Percentiles rank a stretch among this genome's conserved stretches.
phyloP scores from a whole-genome alignment of 2,888 invertebrate species.

The Sminthurides aquaticus region DNA sequence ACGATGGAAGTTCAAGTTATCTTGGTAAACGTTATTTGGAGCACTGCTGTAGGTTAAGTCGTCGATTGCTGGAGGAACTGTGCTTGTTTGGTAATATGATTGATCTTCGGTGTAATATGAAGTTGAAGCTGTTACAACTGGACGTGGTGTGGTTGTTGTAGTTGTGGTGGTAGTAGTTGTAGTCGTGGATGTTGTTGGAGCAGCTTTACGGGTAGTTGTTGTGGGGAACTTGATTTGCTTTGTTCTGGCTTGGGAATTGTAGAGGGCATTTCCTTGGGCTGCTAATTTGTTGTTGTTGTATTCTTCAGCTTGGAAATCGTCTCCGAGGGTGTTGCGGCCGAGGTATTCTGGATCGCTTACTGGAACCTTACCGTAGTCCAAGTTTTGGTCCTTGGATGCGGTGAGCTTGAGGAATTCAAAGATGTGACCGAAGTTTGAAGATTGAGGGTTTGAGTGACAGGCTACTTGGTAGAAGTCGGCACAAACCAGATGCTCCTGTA shows the following conservation, averaged over 20 bases:
- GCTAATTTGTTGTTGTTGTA: slow-evolving; percentile 42
- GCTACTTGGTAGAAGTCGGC: slow-evolving; percentile 42
- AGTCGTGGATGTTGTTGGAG: slow-evolving; percentile 11
- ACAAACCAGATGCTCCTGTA: slow-evolving; percentile 42
- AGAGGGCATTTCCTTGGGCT: slow-evolving; percentile 32
- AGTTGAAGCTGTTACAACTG: background rate
- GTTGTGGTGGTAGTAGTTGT: slow-evolving; percentile 14
- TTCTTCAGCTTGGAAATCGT: slow-evolving; percentile 43
- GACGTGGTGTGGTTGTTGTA: background rate
- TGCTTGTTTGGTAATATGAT: slow-evolving; percentile 14
- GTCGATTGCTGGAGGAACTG: slow-evolving; percentile 5
- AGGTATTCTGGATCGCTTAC: slow-evolving; percentile 33
- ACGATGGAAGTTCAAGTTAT: slow-evolving; percentile 21
- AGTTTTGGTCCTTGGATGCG: slow-evolving; percentile 22
- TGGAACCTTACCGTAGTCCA: slow-evolving; percentile 33
- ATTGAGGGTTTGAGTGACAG: slow-evolving; percentile 33
- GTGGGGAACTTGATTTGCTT: slow-evolving; percentile 25
- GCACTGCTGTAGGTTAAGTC: background rate
- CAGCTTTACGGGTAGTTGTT: slow-evolving; percentile 16
- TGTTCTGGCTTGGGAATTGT: slow-evolving; percentile 11
- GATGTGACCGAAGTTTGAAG: slow-evolving; percentile 39
- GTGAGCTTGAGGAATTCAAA: slow-evolving; percentile 40
- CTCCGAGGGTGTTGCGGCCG: slow-evolving; percentile 36
- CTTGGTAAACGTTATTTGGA: background rate
- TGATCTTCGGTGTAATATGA: slow-evolving; percentile 10